Evolutionary conservation across 1,140 invertebrate genomes (phyloP), one percentile per base, ranked within the genome.

Genomic region (Meloidogyne floridensis): DNA sequence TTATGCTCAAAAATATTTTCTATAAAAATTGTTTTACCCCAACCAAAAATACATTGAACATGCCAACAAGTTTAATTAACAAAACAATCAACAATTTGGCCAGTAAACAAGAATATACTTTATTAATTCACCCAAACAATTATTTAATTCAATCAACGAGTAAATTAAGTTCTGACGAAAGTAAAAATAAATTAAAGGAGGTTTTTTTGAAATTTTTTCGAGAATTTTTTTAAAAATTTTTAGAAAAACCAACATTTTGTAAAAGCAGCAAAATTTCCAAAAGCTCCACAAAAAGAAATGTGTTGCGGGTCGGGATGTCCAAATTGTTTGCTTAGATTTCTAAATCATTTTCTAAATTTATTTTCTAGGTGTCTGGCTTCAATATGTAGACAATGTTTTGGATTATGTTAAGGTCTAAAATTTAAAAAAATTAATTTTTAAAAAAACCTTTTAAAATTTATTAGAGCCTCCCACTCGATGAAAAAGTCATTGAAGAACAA

Each of bases 251-350:
- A 65, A 18, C 59, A 65, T n/a, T 65, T 65, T 18, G 59, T 18
- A 65, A 65, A 65, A 65, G 59, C 59, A 65, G 15, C 59, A n/a
- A 32, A 53, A 56, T 77, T 77, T 77, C 75, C 75, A 42, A 54
- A 0, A 7, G 18, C 75, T 6, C 75, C 75, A 2, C 20, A 56
- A 15, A 32, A 43, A n/a, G 77, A 72, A 9, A 20, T 51, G 20
- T 79, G 77, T 72, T 79, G 77, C 20, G 77, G 77, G 11, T 79
- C 77, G n/a, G 77, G 77, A 53, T 79, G 77, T 71, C 77, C 77
- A 32, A 79, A 79, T 42, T 79, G 77, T 79, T 72, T 18, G 32
- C 32, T 32, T 32, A 32, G 2, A n/a, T n/a, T n/a, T n/a, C n/a
- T n/a, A 15, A 18, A 13, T 43, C 20, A 56, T 43, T 75, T 47